Base-by-base conservation (phyloP, 2,113 vertebrate genomes). In the Chascanopsetta lugubris region DNA sequence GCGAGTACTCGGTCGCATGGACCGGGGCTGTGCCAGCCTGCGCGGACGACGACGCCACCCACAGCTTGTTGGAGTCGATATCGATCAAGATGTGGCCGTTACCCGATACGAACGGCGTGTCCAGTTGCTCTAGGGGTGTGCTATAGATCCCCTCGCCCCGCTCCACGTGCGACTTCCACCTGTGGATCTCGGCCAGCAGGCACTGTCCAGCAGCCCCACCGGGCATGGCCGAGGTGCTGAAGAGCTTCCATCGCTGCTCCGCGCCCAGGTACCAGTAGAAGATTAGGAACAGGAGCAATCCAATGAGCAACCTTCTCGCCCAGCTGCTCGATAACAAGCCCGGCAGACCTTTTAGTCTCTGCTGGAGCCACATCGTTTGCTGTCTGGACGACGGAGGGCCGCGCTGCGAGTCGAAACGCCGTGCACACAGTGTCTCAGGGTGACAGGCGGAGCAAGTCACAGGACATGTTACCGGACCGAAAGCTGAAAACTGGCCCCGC, bases 271-370 rank as follows among this genome's bases (percentile, higher is more conserved):
- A 95, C 96, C 96, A 98, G 89, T 94, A 95, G 61, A 92, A 94
- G 7, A 95, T 91, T 45, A 94, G 84, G 43, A 96, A 85, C 68
- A 97, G 42, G 25, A 96, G 86, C 45, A 96, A 77, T 8, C 93
- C 92, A 4, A 93, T 80, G 22, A 96, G 88, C 2, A 96, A 80
- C 53, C 96, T 92, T 29, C 96, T 88, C 22, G 96, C 95, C 96
- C 96, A 98, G 88, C 94, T 96, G 89, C 96, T 97, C 1, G 96
- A 97, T 6, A 97, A 89, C 86, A 97, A 88, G n/a, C 95, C 94
- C n/a, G 96, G 96, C 5, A 97, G 89, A 38, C 94, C 94, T 89
- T 98, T 98, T 18, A 97, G 90, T 79, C 96, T 92, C 81, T 98
- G 96, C 91, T 97, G 96, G 11, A 96, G 91, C 96, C 96, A 98